These are phyloP conservation scores for Seriola quinqueradiata DNA, from an alignment of 2,113 vertebrate genomes.

Conservation along the genomic window DNA sequence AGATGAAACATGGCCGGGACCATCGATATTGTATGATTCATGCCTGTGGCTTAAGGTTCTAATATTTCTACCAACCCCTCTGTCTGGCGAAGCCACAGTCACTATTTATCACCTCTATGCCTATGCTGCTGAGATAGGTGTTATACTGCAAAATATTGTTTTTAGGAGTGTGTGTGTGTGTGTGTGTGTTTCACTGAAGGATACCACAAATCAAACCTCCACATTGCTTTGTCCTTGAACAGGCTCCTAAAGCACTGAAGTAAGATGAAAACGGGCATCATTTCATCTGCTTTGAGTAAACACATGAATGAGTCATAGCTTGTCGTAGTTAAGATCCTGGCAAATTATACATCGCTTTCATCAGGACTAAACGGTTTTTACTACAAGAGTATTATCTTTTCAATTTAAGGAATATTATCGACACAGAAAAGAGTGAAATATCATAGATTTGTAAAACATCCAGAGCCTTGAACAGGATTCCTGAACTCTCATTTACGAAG, in stretches of 20 bases:
- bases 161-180: slow-evolving; percentile 30
- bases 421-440: slow-evolving; percentile 8
- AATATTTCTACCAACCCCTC: slow-evolving; percentile 68
- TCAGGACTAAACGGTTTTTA: slow-evolving; percentile 22
- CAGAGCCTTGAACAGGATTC: slow-evolving; percentile 14
- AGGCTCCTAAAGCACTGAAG: slow-evolving; percentile 21
- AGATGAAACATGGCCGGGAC: slow-evolving; percentile 60
- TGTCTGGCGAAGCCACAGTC: slow-evolving; percentile 64
- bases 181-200: slow-evolving; percentile 24
- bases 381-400: slow-evolving; percentile 22
- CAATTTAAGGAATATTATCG: slow-evolving; percentile 17
- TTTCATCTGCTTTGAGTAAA: slow-evolving; percentile 51
- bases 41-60: slow-evolving; percentile 69
- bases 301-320: slow-evolving; percentile 42
- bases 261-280: slow-evolving; percentile 43
- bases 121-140: slow-evolving; percentile 63
- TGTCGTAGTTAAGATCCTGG: slow-evolving; percentile 24
- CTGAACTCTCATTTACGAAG: not conserved
- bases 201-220: slow-evolving; percentile 53
- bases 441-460: slow-evolving; percentile 27
- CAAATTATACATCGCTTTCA: slow-evolving; percentile 15
- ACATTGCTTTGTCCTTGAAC: slow-evolving; percentile 54
- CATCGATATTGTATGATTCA: slow-evolving; percentile 68
- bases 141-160: slow-evolving; percentile 51
- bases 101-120: slow-evolving; percentile 71